phyloP scores from a whole-genome alignment of 2,797 vertebrate species.

The Hypotaenidia okinawae region DNA sequence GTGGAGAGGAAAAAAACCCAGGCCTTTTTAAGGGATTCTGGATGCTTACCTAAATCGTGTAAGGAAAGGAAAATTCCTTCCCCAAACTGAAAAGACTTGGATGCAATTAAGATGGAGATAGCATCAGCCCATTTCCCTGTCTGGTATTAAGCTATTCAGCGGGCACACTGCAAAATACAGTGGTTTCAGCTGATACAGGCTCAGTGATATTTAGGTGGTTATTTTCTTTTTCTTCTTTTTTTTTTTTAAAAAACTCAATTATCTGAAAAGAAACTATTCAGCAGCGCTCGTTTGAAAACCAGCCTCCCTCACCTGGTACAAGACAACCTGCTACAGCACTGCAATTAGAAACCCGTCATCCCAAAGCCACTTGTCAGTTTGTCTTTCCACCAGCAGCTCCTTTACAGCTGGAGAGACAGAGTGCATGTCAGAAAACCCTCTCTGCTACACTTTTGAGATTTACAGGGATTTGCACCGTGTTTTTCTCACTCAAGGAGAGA shows the following conservation, averaged over 20 bases:
- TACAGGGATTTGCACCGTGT: conserved; percentile 17
- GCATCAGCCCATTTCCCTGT: conserved; percentile 41
- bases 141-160: not conserved
- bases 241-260: not conserved
- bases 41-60: not conserved
- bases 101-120: conserved; percentile 24
- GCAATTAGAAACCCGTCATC: not conserved
- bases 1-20: not conserved
- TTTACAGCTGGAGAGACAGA: not conserved
- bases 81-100: not conserved
- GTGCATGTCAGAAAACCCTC: not conserved
- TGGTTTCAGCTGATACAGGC: not conserved
- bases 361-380: not conserved
- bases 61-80: conserved; percentile 34
- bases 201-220: not conserved
- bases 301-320: not conserved
- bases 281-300: conserved; percentile 41
- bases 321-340: not conserved
- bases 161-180: not conserved
- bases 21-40: not conserved
- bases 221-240: not conserved
- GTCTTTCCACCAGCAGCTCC: not conserved
- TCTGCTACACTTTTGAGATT: conserved; percentile 25
- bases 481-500: conserved; percentile 28
- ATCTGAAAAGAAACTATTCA: conserved; percentile 40